Conservation (phyloP, 2,113 vertebrate species). For the Pica pica region DNA sequence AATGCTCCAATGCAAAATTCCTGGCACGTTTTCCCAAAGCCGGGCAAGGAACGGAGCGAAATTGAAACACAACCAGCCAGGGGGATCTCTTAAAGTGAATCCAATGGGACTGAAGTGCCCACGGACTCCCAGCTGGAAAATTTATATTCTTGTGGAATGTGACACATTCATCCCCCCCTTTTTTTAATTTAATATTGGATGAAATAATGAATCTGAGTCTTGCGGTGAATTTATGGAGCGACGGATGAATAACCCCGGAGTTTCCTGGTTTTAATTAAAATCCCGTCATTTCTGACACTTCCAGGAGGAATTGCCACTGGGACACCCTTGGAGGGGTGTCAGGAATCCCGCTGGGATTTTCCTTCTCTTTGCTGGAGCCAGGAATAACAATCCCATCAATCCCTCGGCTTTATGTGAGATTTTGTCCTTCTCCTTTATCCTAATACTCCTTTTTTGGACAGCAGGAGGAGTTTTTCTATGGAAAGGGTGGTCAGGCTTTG, state of each 20-base stretch:
- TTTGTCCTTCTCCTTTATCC: not conserved
- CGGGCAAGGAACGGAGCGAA: accelerated
- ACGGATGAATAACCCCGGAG: not conserved
- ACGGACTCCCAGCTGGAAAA: not conserved
- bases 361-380: not conserved
- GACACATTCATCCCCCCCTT: not conserved
- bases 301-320: not conserved
- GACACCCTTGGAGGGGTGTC: not conserved
- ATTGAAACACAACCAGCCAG: not conserved
- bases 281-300: not conserved
- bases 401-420: accelerated
- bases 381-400: not conserved
- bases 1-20: slow-evolving; percentile 8
- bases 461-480: not conserved
- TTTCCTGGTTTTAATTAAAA: slow-evolving; percentile 53
- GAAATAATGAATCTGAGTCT: not conserved
- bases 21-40: not conserved
- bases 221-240: not conserved
- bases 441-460: not conserved
- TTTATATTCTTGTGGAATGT: slow-evolving; percentile 6
- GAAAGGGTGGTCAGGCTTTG: not conserved
- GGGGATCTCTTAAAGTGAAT: not conserved
- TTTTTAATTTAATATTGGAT: not conserved
- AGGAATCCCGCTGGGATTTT: not conserved
- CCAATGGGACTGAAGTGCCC: not conserved